Evolutionary conservation across 2,888 invertebrate genomes (phyloP), one percentile per base, ranked within the genome.

Genomic region (Drosophila rubida): DNA sequence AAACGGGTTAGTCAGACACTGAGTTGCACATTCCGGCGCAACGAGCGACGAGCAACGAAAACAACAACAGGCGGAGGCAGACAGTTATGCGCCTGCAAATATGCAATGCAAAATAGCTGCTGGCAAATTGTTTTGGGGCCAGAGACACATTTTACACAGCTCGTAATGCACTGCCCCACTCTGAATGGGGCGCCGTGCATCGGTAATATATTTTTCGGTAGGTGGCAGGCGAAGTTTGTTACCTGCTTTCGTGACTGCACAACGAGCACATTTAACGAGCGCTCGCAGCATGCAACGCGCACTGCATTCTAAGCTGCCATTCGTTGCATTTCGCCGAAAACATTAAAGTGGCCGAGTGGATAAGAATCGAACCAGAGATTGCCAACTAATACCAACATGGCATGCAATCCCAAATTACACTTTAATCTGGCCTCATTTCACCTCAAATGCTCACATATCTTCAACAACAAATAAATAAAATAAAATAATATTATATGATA

Each of bases 21-120:
- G 73, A 73, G 63, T 58, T 72, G 68, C 78, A 72, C 68, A 75
- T 77, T 75, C 68, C 73, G 48, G 37, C 64, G 44, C 41, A 35
- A 54, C 50, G 35, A 27, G 11, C 51, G 41, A 3, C 11, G 5
- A 27, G 8, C 37, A 25, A 14, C 13, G 19, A n/a, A 23, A 25
- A 25, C 37, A 39, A 25, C 25, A 30, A 27, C 50, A 42, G 22
- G 37, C 54, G 27, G 39, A 13, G 50, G 46, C 62, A 75, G 60
- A 67, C 69, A 68, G 75, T 66, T 78, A 71, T 78, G 79, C 74
- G 61, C 74, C 78, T 66, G 74, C 67, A 80, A 81, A 71, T 78
- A 78, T 81, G 78, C 78, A 81, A 81, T 60, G 78, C 54, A 69
- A 80, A 80, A 68, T 65, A 63, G 77, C 69, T 69, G 59, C 64